Base-by-base conservation (phyloP, 2,113 vertebrate genomes). In the Python bivittatus region DNA sequence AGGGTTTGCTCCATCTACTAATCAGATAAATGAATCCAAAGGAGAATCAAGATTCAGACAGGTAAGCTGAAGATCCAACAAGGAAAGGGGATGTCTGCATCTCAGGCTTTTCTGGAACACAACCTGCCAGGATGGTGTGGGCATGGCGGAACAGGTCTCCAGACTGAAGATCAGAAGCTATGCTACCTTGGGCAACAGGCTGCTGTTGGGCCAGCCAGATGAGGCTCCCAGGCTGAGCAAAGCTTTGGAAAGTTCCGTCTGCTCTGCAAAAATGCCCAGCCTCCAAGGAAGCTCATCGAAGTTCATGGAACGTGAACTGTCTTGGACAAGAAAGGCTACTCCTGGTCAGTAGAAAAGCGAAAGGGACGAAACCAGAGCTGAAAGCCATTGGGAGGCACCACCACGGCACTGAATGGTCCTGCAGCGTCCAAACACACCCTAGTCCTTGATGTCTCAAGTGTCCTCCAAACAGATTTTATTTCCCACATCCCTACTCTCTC, bases 51-150 rank as follows among this genome's bases (percentile, higher is more conserved):
- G 6, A 10, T 2, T 60, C 48, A 57, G 42, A 22, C 42, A 57
- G 2, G 23, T 29, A 33, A 33, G 79, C 0, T 12, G 22, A 48
- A 44, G 38, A 25, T 23, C 12, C 53, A 79, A 44, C 12, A 23
- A 15, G 29, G 23, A 25, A 6, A 11, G 22, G 6, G 15, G 20
- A 94, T 6, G 92, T 95, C 93, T 94, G 90, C 90, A 92, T 88
- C 87, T 91, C 92, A 92, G 92, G 68, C 91, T 0, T 11, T 1
- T 83, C 84, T 72, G 92, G 88, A 87, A 90, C 85, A 92, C 86
- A 52, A 93, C 57, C 33, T 93, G 2, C 56, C 0, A 11, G 38
- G 52, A 68, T 22, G 0, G 90, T 0, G 0, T 10, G 42, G 42
- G 25, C 0, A 54, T 83, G 89, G 25, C 27, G 27, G 4, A 25